Evolutionary conservation across 2,113 vertebrate genomes (phyloP), one percentile per base, ranked within the genome.

Genomic region (Leptodactylus fuscus): DNA sequence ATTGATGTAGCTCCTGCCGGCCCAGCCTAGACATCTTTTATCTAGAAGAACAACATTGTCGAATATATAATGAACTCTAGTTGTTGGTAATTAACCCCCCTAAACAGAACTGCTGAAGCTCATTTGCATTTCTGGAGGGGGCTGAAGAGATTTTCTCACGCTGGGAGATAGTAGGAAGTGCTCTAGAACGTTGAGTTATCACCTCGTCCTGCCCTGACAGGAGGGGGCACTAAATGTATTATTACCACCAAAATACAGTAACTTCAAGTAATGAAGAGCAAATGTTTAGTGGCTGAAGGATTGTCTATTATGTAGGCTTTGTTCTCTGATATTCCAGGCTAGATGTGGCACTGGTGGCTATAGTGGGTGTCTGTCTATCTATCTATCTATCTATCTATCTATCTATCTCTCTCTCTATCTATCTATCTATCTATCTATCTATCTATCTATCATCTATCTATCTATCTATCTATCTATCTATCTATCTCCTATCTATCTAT

Each of bases 51-150:
- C 88, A 91, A 90, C 89, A 81, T 91, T 90, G 86, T 87, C 85
- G 90, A 89, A 90, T 91, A 87, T 89, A 83, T 88, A 92, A 92
- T 90, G 90, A 91, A 74, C 71, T 85, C 86, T 83, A 87, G 87
- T 90, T 90, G 87, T 91, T 88, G 91, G 90, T 89, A 91, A 92
- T 91, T 91, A 92, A 92, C 90, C 89, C 73, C 88, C 88, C 87
- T 79, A 0, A 88, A 0, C 51, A 13, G 88, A 87, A 88, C 88
- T 88, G 87, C 87, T 76, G 85, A 80, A 86, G 44, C 88, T 91
- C 62, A 85, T 85, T 90, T 90, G 74, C 89, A 73, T 82, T 70
- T 84, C 78, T 60, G 53, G 74, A 87, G 77, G 16, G 74, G 58
- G 85, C 83, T 36, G 24, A 0, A 22, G 87, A 88, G 75, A 86